Percentiles rank a stretch among this genome's conserved stretches.
Evolutionary conservation across 1,140 invertebrate species (phyloP).

Genomic region (Hetaerina americana): DNA sequence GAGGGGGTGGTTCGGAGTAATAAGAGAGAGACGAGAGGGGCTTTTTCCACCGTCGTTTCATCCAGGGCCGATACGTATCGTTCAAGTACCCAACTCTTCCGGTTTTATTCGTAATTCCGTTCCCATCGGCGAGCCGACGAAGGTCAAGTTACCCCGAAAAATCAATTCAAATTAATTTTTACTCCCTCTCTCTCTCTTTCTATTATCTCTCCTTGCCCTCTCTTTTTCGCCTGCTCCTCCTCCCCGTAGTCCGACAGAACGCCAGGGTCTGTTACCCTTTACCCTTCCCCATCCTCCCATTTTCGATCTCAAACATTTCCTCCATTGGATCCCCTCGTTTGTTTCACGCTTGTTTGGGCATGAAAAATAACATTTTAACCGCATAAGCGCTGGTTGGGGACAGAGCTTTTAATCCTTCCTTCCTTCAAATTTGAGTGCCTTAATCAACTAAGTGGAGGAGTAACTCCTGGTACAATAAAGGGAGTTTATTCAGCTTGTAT

Average conservation of each 20-base stretch:
- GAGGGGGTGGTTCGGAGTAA: too few species aligned
- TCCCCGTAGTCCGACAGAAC: too few species aligned
- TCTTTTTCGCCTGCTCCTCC: too few species aligned
- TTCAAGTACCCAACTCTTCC: background rate
- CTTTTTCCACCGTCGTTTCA: background rate
- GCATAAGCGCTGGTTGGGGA: background rate
- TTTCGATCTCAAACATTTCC: too few species aligned
- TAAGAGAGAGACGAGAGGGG: background rate
- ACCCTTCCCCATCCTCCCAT: too few species aligned
- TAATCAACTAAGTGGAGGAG: background rate
- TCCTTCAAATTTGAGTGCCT: too few species aligned
- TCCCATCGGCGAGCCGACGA: background rate
- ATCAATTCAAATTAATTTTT: background rate
- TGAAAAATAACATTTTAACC: background rate
- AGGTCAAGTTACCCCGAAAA: background rate
- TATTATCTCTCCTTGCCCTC: too few species aligned
- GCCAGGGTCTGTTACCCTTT: too few species aligned
- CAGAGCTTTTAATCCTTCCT: background rate
- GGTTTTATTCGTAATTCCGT: background rate
- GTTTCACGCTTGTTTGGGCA: background rate
- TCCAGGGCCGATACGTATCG: background rate
- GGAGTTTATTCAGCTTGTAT: too few species aligned
- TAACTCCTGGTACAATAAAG: background rate
- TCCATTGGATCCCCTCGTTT: background rate
- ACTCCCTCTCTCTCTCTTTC: background rate